These are phyloP conservation scores for Epinephelus awoara DNA, from an alignment of 2,797 vertebrate genomes.

Conservation along the genomic window DNA sequence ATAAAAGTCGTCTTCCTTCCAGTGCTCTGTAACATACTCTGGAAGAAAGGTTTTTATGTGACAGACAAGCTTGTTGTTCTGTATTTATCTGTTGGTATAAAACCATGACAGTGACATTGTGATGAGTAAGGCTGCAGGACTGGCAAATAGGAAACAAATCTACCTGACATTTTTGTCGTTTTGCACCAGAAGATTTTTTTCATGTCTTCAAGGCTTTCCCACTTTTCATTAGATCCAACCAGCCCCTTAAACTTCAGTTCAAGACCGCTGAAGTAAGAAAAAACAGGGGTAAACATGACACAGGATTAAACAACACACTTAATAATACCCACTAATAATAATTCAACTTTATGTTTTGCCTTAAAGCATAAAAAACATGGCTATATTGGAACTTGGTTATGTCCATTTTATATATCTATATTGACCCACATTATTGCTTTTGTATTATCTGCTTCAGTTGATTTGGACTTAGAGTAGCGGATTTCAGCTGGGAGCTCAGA, in stretches of 20 bases:
- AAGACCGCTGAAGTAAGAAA: constrained; percentile 44
- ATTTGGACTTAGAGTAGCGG: constrained; percentile 29
- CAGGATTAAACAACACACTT: neutral
- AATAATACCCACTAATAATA: too few species aligned
- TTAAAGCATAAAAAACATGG: too few species aligned
- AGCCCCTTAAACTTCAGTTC: constrained; percentile 77
- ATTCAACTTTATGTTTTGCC: neutral
- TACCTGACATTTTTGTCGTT: constrained; percentile 63
- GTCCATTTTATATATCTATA: too few species aligned
- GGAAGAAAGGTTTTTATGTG: too few species aligned
- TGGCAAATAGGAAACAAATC: too few species aligned
- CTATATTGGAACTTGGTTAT: neutral
- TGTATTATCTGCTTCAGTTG: neutral
- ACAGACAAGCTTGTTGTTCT: too few species aligned
- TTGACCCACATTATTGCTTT: constrained; percentile 39
- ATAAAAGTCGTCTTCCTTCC: too few species aligned
- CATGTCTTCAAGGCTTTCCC: constrained; percentile 77
- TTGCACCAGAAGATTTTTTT: constrained; percentile 60
- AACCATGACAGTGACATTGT: neutral
- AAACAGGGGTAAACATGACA: neutral
- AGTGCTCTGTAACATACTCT: too few species aligned
- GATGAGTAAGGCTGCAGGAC: neutral
- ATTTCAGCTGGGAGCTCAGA: constrained; percentile 55
- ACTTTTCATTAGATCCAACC: constrained; percentile 63
- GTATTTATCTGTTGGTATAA: too few species aligned